Evolutionary conservation across 2,113 vertebrate species (phyloP).

Genomic region (Ochotona curzoniae): DNA sequence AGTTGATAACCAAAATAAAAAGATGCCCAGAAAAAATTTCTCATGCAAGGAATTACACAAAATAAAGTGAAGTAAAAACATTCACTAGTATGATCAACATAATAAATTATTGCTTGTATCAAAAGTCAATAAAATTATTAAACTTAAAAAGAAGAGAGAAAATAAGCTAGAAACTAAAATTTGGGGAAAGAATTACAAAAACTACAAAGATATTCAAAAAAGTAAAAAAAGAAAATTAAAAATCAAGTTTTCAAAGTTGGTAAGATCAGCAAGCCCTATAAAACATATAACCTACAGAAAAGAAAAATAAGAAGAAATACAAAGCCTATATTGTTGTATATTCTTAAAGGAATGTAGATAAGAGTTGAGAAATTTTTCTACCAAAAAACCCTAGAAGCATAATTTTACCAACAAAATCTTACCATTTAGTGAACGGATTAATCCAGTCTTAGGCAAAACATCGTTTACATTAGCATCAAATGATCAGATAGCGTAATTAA

Average conservation of each 20-base stretch:
- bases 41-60: neutral
- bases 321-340: neutral
- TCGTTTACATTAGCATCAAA: neutral
- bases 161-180: neutral
- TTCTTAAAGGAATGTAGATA: conserved; percentile 10
- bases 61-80: neutral
- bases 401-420: neutral
- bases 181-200: neutral
- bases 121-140: neutral
- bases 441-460: neutral
- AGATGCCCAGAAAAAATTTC: neutral
- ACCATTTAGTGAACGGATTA: neutral
- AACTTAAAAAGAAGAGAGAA: neutral
- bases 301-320: conserved; percentile 26
- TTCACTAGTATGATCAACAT: neutral
- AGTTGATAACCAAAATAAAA: neutral
- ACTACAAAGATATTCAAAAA: neutral
- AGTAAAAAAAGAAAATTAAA: neutral
- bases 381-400: neutral
- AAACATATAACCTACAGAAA: neutral
- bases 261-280: neutral
- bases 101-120: neutral
- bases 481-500: neutral
- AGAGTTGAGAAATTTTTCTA: neutral
- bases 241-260: neutral